Conservation (phyloP, 1,140 invertebrate species). For the Adoxophyes honmai region DNA sequence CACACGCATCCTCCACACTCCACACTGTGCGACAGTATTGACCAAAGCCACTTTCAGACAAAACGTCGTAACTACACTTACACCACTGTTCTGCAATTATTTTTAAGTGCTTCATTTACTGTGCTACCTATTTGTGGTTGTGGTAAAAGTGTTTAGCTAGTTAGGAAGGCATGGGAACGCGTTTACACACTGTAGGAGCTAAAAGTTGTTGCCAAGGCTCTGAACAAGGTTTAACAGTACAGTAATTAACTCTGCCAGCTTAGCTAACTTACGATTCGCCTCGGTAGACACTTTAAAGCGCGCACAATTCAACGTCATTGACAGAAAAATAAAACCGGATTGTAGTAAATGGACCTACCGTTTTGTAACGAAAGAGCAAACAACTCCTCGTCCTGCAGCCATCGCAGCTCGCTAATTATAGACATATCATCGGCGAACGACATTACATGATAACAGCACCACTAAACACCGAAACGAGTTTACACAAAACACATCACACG, state of each 20-base stretch:
- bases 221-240: slow-evolving; percentile 13
- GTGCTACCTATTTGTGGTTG: too few species aligned
- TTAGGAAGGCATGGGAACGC: neutral
- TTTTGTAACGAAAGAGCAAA: slow-evolving; percentile 69
- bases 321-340: slow-evolving; percentile 14
- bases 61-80: too few species aligned
- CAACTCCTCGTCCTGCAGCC: slow-evolving; percentile 70
- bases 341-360: slow-evolving; percentile 42
- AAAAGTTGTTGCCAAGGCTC: slow-evolving; percentile 6
- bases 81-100: too few species aligned
- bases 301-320: slow-evolving; percentile 15
- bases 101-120: too few species aligned
- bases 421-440: slow-evolving; percentile 72
- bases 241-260: slow-evolving; percentile 12
- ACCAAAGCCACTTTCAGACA: neutral
- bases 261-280: slow-evolving; percentile 12
- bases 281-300: slow-evolving; percentile 15
- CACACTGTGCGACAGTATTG: slow-evolving; percentile 18
- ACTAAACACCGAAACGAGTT: slow-evolving; percentile 9
- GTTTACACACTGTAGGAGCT: neutral
- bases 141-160: neutral
- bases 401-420: slow-evolving; percentile 72
- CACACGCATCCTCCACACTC: slow-evolving; percentile 28
- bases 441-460: slow-evolving; percentile 62
- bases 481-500: slow-evolving; percentile 37